Base-by-base conservation (phyloP, 2,113 vertebrate species). In the Nibea coibor region DNA sequence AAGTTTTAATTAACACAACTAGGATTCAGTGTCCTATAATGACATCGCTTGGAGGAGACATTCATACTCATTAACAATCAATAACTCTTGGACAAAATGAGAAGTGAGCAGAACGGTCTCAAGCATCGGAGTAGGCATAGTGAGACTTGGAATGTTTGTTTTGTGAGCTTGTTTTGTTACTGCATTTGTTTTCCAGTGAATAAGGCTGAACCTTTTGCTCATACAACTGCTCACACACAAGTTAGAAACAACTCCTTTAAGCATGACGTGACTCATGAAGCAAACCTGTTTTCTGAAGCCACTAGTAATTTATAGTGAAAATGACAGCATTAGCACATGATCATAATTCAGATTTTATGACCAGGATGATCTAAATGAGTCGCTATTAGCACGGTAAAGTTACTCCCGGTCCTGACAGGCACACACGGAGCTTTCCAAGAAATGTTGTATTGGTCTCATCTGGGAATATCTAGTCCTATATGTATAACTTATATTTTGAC, bases 1-100 rank as follows among this genome's bases (percentile, higher is more conserved):
- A 81, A 56, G 57, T 82, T 88, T 87, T 87, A 91, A 90, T 90
- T 80, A 90, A 84, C 86, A 72, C 72, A 82, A 70, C 78, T 48
- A 84, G 75, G 69, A 86, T 75, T 77, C 63, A 58, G 39, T 78
- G 84, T 87, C 82, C 82, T 84, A 81, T 88, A 87, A 85, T 82
- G 87, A 63, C 70, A 68, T 50, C 31, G 63, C 79, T 87, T 56
- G 53, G 62, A 87, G 78, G 80, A 80, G 75, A 87, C 70, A 71
- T 88, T 78, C 62, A 88, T 67, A 78, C 72, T 86, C 82, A 87
- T 88, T 82, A 80, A 81, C 61, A 15, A 78, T 82, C 87, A 87
- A 87, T 89, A 86, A 84, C 75, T 81, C 42, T 57, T 54, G 67
- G 48, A 78, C 35, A 64, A 82, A 80, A 65, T 69, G 48, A 50